phyloP scores from a whole-genome alignment of 2,888 invertebrate species.

The Lampropteryx suffumata region DNA sequence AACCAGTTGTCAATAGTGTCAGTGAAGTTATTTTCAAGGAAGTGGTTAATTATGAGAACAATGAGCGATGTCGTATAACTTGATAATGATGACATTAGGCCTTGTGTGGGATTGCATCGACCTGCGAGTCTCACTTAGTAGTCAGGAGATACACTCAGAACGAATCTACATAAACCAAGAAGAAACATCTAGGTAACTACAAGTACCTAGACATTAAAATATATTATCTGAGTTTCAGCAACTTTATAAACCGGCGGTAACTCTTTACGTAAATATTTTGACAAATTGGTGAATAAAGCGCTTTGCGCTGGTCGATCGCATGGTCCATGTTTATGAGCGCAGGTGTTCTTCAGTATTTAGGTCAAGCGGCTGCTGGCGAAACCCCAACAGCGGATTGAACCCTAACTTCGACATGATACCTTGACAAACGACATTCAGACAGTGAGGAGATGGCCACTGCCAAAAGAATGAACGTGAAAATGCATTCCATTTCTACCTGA shows the following conservation, averaged over 20 bases:
- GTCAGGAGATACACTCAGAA: too few species aligned
- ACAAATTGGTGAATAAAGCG: too few species aligned
- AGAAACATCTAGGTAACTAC: too few species aligned
- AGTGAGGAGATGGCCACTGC: neutral
- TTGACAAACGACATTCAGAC: slow-evolving; percentile 24
- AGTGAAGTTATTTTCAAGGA: neutral
- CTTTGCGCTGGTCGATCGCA: neutral
- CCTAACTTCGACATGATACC: slow-evolving; percentile 11
- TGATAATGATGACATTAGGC: neutral
- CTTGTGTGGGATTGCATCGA: neutral
- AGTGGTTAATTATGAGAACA: neutral
- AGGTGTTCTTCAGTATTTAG: slow-evolving; percentile 26
- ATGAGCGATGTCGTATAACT: neutral
- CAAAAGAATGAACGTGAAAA: neutral
- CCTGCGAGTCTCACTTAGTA: neutral
- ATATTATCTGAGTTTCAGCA: too few species aligned
- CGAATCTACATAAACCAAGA: too few species aligned
- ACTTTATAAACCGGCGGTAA: too few species aligned
- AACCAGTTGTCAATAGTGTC: too few species aligned
- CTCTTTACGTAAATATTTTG: too few species aligned
- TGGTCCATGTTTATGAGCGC: slow-evolving; percentile 3
- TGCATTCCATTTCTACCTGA: too few species aligned
- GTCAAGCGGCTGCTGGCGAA: slow-evolving; percentile 19
- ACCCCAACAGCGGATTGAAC: slow-evolving; percentile 12
- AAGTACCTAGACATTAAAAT: too few species aligned